Conservation (phyloP, 2,888 invertebrate genomes). For the Syritta pipiens region DNA sequence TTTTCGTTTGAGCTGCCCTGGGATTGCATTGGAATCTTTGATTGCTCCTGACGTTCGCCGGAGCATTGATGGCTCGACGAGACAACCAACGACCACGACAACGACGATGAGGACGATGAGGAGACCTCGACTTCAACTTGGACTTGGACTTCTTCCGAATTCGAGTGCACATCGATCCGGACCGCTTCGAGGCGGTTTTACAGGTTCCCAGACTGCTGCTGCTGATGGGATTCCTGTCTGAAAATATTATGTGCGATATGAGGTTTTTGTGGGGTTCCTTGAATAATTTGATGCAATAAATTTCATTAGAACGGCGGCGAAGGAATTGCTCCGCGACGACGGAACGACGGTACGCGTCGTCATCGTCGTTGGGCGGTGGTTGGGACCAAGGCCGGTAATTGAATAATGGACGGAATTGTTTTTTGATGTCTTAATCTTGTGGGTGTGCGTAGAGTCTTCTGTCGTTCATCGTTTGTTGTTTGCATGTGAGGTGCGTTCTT, state of each 20-base stretch:
- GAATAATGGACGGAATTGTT: conserved; percentile 44
- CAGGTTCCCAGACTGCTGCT: conserved; percentile 47
- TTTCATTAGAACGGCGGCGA: conserved; percentile 53
- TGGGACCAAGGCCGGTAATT: conserved; percentile 47
- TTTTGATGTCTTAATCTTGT: conserved; percentile 60
- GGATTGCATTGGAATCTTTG: conserved; percentile 68
- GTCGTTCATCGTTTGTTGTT: background rate
- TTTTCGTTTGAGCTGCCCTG: conserved; percentile 63
- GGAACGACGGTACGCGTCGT: background rate
- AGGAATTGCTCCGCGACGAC: background rate
- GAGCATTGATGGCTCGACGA: conserved; percentile 38
- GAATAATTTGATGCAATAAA: conserved; percentile 67
- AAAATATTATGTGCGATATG: conserved; percentile 69
- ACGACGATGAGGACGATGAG: no score
- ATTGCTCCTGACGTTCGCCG: conserved; percentile 63
- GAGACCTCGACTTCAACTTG: no score
- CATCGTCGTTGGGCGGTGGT: conserved; percentile 42
- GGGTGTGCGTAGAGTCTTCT: background rate
- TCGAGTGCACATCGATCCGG: conserved; percentile 4
- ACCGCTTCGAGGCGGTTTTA: conserved; percentile 46
- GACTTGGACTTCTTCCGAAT: conserved; percentile 30
- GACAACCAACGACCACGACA: conserved; percentile 47
- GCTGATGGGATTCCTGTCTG: conserved; percentile 66
- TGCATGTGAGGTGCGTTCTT: no score
- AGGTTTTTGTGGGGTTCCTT: conserved; percentile 61